phyloP scores from a whole-genome alignment of 1,140 invertebrate species.

The Musca vetustissima region DNA sequence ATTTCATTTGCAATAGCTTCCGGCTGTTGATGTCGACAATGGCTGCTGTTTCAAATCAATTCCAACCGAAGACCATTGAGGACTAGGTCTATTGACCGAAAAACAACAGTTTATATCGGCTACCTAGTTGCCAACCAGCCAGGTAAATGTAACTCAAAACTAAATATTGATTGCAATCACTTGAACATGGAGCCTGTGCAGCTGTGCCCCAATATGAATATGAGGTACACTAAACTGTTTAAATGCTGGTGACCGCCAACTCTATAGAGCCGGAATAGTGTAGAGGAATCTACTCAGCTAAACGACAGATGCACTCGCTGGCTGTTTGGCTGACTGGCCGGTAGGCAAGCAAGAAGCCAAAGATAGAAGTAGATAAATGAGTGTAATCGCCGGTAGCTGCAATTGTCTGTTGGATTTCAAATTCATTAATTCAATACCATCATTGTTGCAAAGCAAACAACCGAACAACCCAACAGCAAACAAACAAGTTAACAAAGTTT shows the following conservation, averaged over 20 bases:
- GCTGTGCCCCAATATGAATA: background rate
- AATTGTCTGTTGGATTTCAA: slow-evolving; percentile 24
- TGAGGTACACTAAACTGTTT: slow-evolving; percentile 2
- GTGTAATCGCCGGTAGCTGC: slow-evolving; percentile 24
- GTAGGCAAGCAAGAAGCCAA: too few species aligned
- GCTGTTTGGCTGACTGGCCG: too few species aligned
- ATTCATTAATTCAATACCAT: slow-evolving; percentile 22
- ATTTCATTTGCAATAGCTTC: slow-evolving; percentile 17
- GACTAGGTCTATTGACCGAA: too few species aligned
- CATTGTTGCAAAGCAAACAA: background rate
- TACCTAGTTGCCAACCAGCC: background rate
- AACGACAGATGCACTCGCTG: too few species aligned
- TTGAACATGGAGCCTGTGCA: slow-evolving; percentile 13
- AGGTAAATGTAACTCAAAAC: slow-evolving; percentile 19
- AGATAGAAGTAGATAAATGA: slow-evolving; percentile 1
- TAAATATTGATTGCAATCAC: slow-evolving; percentile 26
- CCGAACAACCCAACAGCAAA: too few species aligned
- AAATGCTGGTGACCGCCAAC: too few species aligned
- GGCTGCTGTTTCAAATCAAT: too few species aligned
- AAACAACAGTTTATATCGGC: too few species aligned
- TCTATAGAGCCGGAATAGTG: background rate
- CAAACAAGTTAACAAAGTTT: too few species aligned
- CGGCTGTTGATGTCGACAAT: background rate
- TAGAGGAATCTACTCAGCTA: too few species aligned
- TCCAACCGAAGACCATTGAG: too few species aligned